phyloP scores from a whole-genome alignment of 2,888 invertebrate genomes.

The Zygaena filipendulae region DNA sequence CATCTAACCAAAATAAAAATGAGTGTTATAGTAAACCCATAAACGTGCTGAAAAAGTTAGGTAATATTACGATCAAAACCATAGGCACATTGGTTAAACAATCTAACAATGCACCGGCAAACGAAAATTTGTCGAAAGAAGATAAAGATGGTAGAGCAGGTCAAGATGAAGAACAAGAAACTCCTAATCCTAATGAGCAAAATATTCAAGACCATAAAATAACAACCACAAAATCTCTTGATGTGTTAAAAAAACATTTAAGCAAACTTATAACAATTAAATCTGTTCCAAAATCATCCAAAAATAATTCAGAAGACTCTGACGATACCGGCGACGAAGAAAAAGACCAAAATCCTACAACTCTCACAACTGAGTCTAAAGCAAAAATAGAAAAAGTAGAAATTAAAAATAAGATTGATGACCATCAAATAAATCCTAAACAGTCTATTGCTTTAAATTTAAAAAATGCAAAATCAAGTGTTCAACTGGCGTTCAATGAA shows the following conservation, averaged over 20 bases:
- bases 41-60: not conserved
- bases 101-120: not conserved
- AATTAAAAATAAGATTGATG: conserved; percentile 7
- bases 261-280: conserved; percentile 41
- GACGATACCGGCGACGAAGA: not conserved
- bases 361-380: conserved; percentile 3
- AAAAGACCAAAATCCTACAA: not conserved
- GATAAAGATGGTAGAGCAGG: not conserved
- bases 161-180: conserved; percentile 9
- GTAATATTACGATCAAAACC: not conserved
- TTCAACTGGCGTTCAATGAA: not conserved
- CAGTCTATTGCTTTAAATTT: no score
- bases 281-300: conserved; percentile 23
- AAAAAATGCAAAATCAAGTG: not conserved
- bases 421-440: not conserved
- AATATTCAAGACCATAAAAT: no score
- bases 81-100: no score
- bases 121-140: conserved; percentile 1
- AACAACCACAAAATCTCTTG: conserved; percentile 22
- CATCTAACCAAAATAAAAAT: conserved; percentile 1
- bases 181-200: conserved; percentile 1
- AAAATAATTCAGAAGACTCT: not conserved
- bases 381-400: conserved; percentile 10
- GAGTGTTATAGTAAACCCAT: no score
- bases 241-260: conserved; percentile 37